Evolutionary conservation across 2,888 invertebrate genomes (phyloP).

Genomic region (Philonicus albiceps): DNA sequence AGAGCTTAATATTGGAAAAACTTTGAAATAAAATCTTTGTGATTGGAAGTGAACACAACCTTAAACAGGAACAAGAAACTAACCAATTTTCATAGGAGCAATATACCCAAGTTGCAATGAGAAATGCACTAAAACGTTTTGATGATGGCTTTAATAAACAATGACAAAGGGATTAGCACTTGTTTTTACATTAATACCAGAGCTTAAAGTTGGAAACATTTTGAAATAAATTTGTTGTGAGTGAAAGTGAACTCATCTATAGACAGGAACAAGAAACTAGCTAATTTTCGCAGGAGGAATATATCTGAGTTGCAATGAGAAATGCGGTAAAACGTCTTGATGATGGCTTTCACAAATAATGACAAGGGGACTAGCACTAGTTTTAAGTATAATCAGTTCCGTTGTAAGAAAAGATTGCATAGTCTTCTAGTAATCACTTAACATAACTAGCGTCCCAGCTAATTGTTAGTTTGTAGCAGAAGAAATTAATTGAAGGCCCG

Average conservation of each 20-base stretch:
- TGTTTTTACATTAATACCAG: conserved; percentile 12
- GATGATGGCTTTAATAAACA: conserved; percentile 22
- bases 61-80: not conserved
- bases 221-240: not conserved
- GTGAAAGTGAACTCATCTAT: not conserved
- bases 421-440: conserved; percentile 38
- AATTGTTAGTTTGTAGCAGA: conserved; percentile 15
- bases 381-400: conserved; percentile 28
- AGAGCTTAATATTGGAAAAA: conserved; percentile 19
- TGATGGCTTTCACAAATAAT: conserved; percentile 26
- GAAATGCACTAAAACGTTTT: conserved; percentile 1
- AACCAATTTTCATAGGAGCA: not conserved
- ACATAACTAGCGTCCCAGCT: conserved; percentile 7
- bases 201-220: conserved; percentile 15
- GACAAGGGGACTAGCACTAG: not conserved
- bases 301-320: conserved; percentile 21
- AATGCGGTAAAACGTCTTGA: conserved; percentile 1
- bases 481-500: conserved; percentile 40
- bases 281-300: not conserved
- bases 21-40: conserved; percentile 1
- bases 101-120: conserved; percentile 16
- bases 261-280: not conserved
- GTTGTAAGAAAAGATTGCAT: conserved; percentile 38
- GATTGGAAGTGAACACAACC: not conserved
- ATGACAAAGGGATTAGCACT: not conserved